Conservation (phyloP, 2,113 vertebrate genomes). For the Amblyornis subalaris region DNA sequence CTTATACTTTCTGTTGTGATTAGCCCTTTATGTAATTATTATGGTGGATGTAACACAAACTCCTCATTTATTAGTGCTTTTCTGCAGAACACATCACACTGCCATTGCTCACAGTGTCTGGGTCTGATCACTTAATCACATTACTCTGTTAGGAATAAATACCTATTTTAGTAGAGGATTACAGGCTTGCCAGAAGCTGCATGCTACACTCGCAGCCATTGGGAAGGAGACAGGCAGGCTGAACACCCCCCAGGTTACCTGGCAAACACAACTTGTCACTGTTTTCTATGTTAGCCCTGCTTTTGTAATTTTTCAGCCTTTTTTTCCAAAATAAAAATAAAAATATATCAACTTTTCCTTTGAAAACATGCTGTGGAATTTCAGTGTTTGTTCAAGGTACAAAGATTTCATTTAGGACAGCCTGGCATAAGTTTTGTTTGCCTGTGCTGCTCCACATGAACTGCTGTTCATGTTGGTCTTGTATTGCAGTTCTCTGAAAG, state of each 20-base stretch:
- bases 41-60: not conserved
- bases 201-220: not conserved
- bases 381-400: not conserved
- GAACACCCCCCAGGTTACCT: not conserved
- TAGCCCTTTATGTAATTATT: not conserved
- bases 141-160: not conserved
- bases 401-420: not conserved
- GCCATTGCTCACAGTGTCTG: not conserved
- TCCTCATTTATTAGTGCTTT: not conserved
- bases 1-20: not conserved
- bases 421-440: not conserved
- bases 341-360: not conserved
- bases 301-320: not conserved
- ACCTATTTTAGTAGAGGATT: accelerated
- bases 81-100: not conserved
- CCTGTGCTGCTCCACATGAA: not conserved
- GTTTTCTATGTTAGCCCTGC: not conserved
- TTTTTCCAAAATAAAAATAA: not conserved
- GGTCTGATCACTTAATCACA: no score
- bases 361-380: not conserved
- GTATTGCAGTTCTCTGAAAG: not conserved
- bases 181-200: not conserved
- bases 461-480: not conserved
- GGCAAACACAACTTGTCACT: not conserved
- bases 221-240: not conserved